Base-by-base conservation (phyloP, 2,113 vertebrate genomes). In the Ginglymostoma cirratum region DNA sequence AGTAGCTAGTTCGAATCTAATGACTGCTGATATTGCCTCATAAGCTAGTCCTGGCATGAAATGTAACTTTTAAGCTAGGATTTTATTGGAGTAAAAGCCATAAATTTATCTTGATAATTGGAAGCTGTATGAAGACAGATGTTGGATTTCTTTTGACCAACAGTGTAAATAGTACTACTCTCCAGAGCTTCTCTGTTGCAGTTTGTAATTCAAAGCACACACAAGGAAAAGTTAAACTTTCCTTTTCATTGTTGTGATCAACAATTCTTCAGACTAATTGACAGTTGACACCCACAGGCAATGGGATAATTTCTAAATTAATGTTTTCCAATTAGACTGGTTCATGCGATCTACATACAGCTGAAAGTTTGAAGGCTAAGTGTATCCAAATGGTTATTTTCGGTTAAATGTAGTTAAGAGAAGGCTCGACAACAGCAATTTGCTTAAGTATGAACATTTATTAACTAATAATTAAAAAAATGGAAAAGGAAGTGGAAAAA, bases 51-150 rank as follows among this genome's bases (percentile, higher is more conserved):
- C 34, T 69, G 67, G 93, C 69, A 48, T 95, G 42, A 95, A 69
- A 95, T 95, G 42, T 48, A 95, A 72, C 42, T 66, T 92, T 92
- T 61, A 92, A n/a, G 61, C 15, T 38, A 92, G 89, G 89, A 65
- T 92, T 92, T 65, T 66, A 38, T 90, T 93, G 93, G 23, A 95
- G 67, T 95, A 95, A 48, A 95, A 45, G 23, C 8, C 42, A 42
- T 42, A 52, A 70, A 95, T 48, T 23, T 70, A 45, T 42, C 1
- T 8, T 48, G 67, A 2, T 95, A 72, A 95, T 70, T 72, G 93
- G n/a, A 95, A 48, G 66, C 34, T 66, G 42, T 15, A 45, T 70
- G 45, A 17, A 27, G 42, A 42, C 42, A 48, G 65, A 95, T 48
- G 66, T 27, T 72, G 42, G 93, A 69, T 27, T 45, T 95, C 23